Base-by-base conservation (phyloP, 2,888 invertebrate species). In the Melangyna quadrimaculata region DNA sequence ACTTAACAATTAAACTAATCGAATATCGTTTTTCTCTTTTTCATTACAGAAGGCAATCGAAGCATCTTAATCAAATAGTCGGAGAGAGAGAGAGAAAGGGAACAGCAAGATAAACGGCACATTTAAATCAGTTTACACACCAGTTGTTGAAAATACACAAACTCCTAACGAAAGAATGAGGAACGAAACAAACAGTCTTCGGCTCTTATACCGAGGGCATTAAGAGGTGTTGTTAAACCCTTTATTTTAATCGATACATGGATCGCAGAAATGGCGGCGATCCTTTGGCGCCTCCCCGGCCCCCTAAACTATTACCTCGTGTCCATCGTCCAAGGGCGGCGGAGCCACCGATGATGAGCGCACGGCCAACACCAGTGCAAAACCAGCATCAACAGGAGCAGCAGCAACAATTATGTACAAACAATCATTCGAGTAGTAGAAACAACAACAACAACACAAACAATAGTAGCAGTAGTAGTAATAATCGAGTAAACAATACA, bases 261-360 rank as follows among this genome's bases (percentile, higher is more conserved):
- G 95, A 95, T 94, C 94, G 95, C 94, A 95, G 91, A 90, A 92
- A 95, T 95, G 95, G 95, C 94, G 95, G 95, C 94, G 92, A 92
- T 92, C 95, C 94, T 94, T 94, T 94, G 94, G 94, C 94, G 94
- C 95, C 95, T 94, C 95, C 94, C 93, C 94, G 94, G 94, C 95
- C 94, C 94, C 94, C 95, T 93, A 94, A 95, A 94, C 94, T 94
- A 93, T 94, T 94, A 94, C 95, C 95, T 93, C 95, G 95, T 93
- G 94, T 94, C 91, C 94, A 94, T 94, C 93, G 94, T 91, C 91
- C 92, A 89, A 90, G 92, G 94, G 93, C 94, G 93, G 93, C 93
- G 88, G 94, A 95, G 94, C 93, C 93, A 91, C 91, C 92, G 90
- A 92, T 92, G 91, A 93, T 93, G 93, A 93, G 91, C 91, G 91